Conservation (phyloP, 23 tunicate species). For the Botrylloides violaceus region DNA sequence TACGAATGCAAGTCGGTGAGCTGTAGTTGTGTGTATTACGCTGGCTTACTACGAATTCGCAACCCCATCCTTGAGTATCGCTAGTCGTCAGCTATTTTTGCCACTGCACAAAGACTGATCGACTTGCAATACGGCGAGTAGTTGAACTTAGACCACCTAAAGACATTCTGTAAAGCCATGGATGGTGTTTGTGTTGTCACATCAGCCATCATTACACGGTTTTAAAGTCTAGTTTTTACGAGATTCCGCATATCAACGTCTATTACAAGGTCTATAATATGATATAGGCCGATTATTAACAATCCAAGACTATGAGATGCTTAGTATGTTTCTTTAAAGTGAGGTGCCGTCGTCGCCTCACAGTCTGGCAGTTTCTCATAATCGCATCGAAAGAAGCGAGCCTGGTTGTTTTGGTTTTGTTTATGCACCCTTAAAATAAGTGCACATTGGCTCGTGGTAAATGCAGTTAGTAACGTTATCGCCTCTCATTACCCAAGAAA, state of each 20-base stretch:
- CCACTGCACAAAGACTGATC: too few species aligned
- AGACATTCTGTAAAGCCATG: too few species aligned
- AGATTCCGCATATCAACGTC: not conserved
- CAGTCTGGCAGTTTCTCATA: not conserved
- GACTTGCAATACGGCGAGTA: too few species aligned
- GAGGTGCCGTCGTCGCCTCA: not conserved
- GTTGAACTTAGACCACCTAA: too few species aligned
- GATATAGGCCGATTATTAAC: not conserved
- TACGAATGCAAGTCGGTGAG: too few species aligned
- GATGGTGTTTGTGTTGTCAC: not conserved
- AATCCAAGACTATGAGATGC: not conserved
- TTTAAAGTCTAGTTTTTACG: not conserved
- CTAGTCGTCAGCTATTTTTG: too few species aligned
- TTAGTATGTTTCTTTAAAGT: not conserved
- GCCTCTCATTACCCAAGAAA: conserved; percentile 19
- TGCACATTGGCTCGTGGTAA: conserved; percentile 2
- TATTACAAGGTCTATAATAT: not conserved
- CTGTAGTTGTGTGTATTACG: too few species aligned
- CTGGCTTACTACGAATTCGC: too few species aligned
- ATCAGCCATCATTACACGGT: not conserved
- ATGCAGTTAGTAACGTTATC: conserved; percentile 4
- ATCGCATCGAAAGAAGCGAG: not conserved
- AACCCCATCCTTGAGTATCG: too few species aligned
- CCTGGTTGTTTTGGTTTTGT: conserved; percentile 3
- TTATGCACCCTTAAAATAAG: not conserved